Base-by-base conservation (phyloP, 2,888 invertebrate genomes). In the Lamellibrachia satsuma region DNA sequence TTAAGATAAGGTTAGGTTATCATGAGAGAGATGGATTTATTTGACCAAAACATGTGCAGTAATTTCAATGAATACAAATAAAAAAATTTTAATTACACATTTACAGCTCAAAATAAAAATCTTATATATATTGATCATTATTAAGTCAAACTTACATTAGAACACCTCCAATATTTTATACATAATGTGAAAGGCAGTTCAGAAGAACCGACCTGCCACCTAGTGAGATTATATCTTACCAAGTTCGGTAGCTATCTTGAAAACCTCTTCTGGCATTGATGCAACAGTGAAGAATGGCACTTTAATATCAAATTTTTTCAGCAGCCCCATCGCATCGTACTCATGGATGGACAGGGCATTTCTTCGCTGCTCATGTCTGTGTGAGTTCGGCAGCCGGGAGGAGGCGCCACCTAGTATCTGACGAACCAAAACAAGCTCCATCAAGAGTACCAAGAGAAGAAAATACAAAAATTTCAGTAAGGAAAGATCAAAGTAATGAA, bases 251-350 rank as follows among this genome's bases (percentile, higher is more conserved):
- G 91, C n/a, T 52, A 52, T 52, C 15, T 6, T 52, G 52, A 52
- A 52, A n/a, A 91, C 91, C 52, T 91, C 91, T 27, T 91, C 91
- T 52, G 91, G 52, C 6, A 1, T 91, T 52, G 51, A 51, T 15
- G 91, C 91, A 11, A 91, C 91, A 39, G 51, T 52, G 91, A 91
- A 91, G 6, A 7, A 15, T 2, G 91, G 91, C 52, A 39, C 39
- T 39, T 91, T 91, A 52, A 91, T 91, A 39, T 91, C 91, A 52
- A 91, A 91, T 27, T 91, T 91, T 22, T 91, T 91, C 91, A 91
- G 22, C 11, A 91, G 51, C 3, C 52, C 91, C 91, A 91, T 91
- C 15, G 91, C 91, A 27, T 91, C 91, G 22, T 52, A 91, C 52
- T 91, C 91, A 27, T 91, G 91, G 22, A 91, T 91, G 15, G 91